Percentiles rank a stretch among this genome's conserved stretches.
phyloP scores from a whole-genome alignment of 2,888 invertebrate species.

The Erannis defoliaria region DNA sequence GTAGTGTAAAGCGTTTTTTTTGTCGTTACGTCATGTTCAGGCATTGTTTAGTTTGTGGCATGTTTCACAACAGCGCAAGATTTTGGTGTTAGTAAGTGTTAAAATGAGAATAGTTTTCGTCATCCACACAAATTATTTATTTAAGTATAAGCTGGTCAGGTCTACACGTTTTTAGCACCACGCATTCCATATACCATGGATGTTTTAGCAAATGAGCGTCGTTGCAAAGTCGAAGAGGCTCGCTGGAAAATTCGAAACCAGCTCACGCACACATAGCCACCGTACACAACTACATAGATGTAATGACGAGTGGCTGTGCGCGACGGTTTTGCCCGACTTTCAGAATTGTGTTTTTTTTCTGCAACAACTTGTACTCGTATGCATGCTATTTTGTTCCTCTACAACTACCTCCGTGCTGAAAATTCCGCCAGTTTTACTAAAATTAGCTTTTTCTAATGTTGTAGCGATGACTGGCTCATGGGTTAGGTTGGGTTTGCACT shows the following conservation, averaged over 20 bases:
- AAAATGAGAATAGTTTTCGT: neutral
- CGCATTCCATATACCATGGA: conserved; percentile 57
- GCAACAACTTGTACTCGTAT: too few relatives aligned
- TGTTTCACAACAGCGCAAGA: neutral
- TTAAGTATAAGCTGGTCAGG: neutral
- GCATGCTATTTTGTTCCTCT: too few relatives aligned
- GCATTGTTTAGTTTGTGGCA: too few relatives aligned
- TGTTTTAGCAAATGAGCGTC: conserved; percentile 81
- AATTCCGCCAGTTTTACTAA: too few relatives aligned
- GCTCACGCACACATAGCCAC: conserved; percentile 46
- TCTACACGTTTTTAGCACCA: conserved; percentile 56
- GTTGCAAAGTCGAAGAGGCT: conserved; percentile 64
- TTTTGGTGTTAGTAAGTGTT: neutral
- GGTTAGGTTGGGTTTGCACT: too few relatives aligned
- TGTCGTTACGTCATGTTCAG: too few relatives aligned
- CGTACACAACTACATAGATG: conserved; percentile 6
- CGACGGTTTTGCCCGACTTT: neutral
- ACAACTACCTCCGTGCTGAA: neutral
- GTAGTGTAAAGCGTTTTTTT: too few relatives aligned
- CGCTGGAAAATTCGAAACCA: conserved; percentile 64
- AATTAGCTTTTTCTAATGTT: too few relatives aligned
- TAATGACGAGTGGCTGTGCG: neutral
- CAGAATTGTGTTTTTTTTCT: neutral
- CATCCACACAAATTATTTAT: neutral
- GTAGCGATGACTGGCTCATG: too few relatives aligned